Evolutionary conservation across 2,113 vertebrate species (phyloP).

Genomic region (Ranitomeya variabilis): DNA sequence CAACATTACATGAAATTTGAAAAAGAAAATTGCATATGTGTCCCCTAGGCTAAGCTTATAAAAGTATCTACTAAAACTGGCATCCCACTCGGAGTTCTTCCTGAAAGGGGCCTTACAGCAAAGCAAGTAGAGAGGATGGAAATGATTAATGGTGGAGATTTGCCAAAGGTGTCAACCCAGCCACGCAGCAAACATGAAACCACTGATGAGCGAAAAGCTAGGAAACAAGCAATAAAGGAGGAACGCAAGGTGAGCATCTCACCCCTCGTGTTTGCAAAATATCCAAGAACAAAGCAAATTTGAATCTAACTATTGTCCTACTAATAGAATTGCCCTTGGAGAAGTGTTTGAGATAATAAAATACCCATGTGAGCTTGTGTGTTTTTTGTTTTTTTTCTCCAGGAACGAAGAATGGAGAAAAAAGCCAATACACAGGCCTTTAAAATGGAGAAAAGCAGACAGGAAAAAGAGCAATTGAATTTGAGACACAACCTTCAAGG

Average conservation of each 20-base stretch:
- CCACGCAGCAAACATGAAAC: constrained; percentile 78
- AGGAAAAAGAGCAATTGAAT: constrained; percentile 88
- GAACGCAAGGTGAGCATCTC: constrained; percentile 82
- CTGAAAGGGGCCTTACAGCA: constrained; percentile 76
- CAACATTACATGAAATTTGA: not conserved
- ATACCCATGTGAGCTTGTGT: not conserved
- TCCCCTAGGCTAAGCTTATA: constrained; percentile 79
- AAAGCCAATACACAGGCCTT: constrained; percentile 90
- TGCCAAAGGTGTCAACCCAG: constrained; percentile 81
- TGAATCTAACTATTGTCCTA: not conserved
- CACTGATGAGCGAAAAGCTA: constrained; percentile 79
- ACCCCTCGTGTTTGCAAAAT: not conserved
- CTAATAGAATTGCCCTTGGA: too few relatives aligned
- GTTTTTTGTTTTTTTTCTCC: not conserved
- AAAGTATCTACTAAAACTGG: constrained; percentile 87
- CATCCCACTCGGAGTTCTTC: constrained; percentile 84
- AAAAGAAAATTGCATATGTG: constrained; percentile 18
- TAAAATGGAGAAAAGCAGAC: constrained; percentile 85
- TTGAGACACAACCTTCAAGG: constrained; percentile 85
- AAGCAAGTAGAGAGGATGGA: constrained; percentile 88
- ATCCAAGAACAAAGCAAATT: not conserved
- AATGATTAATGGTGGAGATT: constrained; percentile 83
- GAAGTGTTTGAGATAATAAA: too few relatives aligned
- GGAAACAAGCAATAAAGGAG: constrained; percentile 87
- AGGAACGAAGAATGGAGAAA: constrained; percentile 92